Evolutionary conservation across 2,797 vertebrate genomes (phyloP).

Genomic region (Spheniscus humboldti): DNA sequence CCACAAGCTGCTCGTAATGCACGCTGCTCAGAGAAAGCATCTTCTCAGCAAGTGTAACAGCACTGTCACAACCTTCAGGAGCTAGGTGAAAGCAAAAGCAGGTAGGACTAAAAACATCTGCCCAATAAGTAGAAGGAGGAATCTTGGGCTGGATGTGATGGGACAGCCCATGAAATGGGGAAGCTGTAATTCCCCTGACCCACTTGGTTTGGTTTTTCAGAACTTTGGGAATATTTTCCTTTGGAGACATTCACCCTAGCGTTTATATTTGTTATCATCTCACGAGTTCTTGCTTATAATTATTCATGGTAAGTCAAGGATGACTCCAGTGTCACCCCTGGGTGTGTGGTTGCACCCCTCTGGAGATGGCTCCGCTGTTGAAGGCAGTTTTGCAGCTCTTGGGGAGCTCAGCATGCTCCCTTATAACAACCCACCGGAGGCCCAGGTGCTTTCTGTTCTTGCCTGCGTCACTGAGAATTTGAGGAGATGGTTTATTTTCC

Average conservation of each 20-base stretch:
- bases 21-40: background rate
- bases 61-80: background rate
- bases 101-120: background rate
- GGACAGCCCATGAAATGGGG: background rate
- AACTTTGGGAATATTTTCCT: background rate
- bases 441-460: background rate
- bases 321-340: background rate
- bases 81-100: background rate
- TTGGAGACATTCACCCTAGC: background rate
- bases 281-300: background rate
- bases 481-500: background rate
- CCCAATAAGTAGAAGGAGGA: background rate
- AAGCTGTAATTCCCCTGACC: background rate
- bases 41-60: background rate
- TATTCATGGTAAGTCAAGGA: background rate
- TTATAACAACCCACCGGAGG: background rate
- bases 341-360: accelerated
- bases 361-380: background rate
- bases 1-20: background rate
- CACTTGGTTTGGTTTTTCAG: background rate
- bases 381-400: background rate
- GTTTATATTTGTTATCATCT: background rate
- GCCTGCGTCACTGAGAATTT: background rate
- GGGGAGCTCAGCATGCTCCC: background rate
- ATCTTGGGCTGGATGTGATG: background rate